phyloP scores from a whole-genome alignment of 2,888 invertebrate species.

The Tetramorium bicarinatum region DNA sequence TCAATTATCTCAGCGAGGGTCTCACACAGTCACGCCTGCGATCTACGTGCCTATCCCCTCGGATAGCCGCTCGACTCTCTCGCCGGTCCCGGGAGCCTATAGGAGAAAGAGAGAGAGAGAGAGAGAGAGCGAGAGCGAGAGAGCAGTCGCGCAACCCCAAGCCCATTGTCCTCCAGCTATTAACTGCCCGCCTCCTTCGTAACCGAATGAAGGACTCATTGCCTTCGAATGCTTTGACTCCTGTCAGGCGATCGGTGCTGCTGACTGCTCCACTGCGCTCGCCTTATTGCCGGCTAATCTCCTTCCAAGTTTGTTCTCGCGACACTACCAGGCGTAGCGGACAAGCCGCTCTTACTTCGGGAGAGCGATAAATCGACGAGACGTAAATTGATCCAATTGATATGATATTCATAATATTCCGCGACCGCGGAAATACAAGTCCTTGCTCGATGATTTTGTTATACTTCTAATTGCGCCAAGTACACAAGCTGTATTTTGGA shows the following conservation, averaged over 20 bases:
- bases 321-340: not conserved
- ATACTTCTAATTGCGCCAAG: too few species aligned
- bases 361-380: not conserved
- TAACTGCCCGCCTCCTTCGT: slow-evolving; percentile 78
- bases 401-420: not conserved
- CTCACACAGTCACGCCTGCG: slow-evolving; percentile 83
- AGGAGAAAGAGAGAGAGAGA: slow-evolving; percentile 61
- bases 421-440: not conserved
- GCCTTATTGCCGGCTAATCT: slow-evolving; percentile 71
- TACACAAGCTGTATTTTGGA: too few species aligned
- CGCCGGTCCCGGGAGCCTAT: slow-evolving; percentile 72
- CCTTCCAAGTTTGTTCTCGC: slow-evolving; percentile 55
- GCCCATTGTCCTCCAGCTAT: slow-evolving; percentile 82
- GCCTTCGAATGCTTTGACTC: slow-evolving; percentile 81
- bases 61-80: slow-evolving; percentile 64
- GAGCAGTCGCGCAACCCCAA: slow-evolving; percentile 74
- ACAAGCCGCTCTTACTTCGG: not conserved
- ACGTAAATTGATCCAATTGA: not conserved
- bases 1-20: slow-evolving; percentile 85
- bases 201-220: slow-evolving; percentile 78
- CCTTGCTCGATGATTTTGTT: not conserved
- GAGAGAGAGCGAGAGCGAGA: not conserved
- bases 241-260: slow-evolving; percentile 75
- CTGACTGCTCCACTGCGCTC: slow-evolving; percentile 66
- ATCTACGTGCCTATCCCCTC: slow-evolving; percentile 70